Percentiles rank a stretch among this genome's conserved stretches.
phyloP scores from a whole-genome alignment of 1,140 invertebrate genomes.

The Bilobella aurantiaca region DNA sequence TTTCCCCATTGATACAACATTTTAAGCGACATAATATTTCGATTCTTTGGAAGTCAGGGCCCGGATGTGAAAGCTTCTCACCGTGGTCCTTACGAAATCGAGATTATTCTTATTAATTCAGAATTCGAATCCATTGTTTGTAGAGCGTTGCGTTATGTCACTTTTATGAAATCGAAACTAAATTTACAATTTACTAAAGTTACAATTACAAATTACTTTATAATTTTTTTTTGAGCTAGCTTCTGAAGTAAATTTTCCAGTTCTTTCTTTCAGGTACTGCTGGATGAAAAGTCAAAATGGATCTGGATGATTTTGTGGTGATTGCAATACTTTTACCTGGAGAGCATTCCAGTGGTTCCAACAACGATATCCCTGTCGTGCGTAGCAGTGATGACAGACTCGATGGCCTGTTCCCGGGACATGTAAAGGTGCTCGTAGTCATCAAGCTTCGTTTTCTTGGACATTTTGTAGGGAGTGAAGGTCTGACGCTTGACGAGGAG shows the following conservation, averaged over 20 bases:
- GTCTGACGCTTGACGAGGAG: constrained; percentile 43
- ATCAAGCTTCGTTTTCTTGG: constrained; percentile 26
- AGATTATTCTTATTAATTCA: too few species aligned
- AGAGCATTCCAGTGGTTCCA: constrained; percentile 45
- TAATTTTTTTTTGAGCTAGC: too few species aligned
- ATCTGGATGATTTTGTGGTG: neutral
- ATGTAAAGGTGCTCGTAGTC: constrained; percentile 28
- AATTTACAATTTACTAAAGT: too few species aligned
- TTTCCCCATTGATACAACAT: too few species aligned
- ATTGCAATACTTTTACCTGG: constrained; percentile 27
- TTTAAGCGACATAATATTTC: too few species aligned
- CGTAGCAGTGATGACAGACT: constrained; percentile 37
- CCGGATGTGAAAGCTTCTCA: too few species aligned
- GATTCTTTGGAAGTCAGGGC: too few species aligned
- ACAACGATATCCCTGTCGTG: constrained; percentile 40
- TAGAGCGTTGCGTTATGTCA: neutral
- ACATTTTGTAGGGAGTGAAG: constrained; percentile 42
- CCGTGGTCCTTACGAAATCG: too few species aligned
- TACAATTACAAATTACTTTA: too few species aligned
- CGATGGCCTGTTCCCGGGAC: constrained; percentile 39
- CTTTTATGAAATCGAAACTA: too few species aligned
- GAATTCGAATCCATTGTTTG: neutral
- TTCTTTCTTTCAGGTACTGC: too few species aligned
- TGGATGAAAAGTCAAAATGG: neutral
- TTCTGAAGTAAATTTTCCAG: too few species aligned